Conservation (phyloP, 2,797 vertebrate genomes). For the Pangasius larnaudii region DNA sequence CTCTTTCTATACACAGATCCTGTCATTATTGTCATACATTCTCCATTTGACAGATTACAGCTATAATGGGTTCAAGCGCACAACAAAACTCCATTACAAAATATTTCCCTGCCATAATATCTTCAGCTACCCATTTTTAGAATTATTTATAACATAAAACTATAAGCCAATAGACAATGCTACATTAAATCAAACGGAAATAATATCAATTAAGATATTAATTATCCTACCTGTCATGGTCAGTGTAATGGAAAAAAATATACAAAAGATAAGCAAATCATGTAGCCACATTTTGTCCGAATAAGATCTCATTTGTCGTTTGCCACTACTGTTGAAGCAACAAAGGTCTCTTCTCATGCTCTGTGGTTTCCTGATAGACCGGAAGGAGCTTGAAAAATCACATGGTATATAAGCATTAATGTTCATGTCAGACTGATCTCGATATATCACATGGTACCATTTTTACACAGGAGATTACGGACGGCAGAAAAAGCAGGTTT, state of each 20-base stretch:
- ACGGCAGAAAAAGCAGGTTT: background rate
- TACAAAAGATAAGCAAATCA: background rate
- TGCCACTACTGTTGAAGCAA: background rate
- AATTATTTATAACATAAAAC: background rate
- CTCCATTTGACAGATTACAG: background rate
- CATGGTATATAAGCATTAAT: background rate
- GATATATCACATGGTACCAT: background rate
- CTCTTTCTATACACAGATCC: background rate
- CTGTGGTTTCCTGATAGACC: conserved; percentile 38
- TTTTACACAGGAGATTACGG: background rate
- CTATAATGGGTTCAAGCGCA: background rate
- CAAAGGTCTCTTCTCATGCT: background rate
- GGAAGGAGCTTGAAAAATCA: background rate
- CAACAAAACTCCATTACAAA: background rate
- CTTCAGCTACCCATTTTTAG: background rate
- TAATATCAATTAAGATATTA: background rate
- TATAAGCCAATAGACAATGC: background rate
- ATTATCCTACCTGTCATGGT: conserved; percentile 11
- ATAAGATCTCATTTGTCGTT: no score
- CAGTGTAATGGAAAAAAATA: background rate
- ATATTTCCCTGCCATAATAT: background rate
- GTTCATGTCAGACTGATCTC: background rate
- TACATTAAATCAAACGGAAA: background rate
- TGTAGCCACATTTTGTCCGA: conserved; percentile 26
- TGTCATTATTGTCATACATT: no score